Conservation (phyloP, 2,888 invertebrate species). For the Platerodrilus igneus region DNA sequence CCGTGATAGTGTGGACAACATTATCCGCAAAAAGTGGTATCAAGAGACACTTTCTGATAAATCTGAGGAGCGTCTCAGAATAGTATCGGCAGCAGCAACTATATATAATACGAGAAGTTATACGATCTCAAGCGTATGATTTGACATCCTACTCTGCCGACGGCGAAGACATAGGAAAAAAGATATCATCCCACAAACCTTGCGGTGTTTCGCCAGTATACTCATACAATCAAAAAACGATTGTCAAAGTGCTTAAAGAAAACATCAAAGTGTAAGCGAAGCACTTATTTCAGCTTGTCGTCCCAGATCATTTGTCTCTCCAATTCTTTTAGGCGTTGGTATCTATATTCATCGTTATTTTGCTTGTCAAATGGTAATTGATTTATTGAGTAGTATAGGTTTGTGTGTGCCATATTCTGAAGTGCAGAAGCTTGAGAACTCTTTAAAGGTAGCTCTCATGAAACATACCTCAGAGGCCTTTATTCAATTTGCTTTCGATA, state of each 20-base stretch:
- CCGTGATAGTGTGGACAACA: constrained; percentile 8
- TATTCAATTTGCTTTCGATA: constrained; percentile 6
- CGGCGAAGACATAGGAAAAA: constrained; percentile 4
- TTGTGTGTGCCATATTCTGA: constrained; percentile 7
- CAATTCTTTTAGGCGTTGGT: constrained; percentile 7
- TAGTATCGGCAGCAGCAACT: constrained; percentile 9
- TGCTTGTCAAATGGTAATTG: constrained; percentile 6
- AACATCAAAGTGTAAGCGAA: constrained; percentile 6
- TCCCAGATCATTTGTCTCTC: constrained; percentile 6
- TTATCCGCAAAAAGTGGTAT: constrained; percentile 4
- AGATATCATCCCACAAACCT: constrained; percentile 4
- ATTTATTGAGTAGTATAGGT: constrained; percentile 3
- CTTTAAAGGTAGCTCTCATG: constrained; percentile 2
- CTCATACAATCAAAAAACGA: constrained; percentile 6
- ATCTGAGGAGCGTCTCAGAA: constrained; percentile 7
- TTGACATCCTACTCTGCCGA: constrained; percentile 7
- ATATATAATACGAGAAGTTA: constrained; percentile 7
- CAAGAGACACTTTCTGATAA: constrained; percentile 8
- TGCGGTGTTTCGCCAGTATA: constrained; percentile 6
- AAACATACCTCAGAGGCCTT: constrained; percentile 3
- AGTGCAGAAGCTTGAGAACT: constrained; percentile 6
- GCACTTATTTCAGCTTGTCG: constrained; percentile 7
- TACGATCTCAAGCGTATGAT: constrained; percentile 4
- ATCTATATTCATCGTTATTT: constrained; percentile 5
- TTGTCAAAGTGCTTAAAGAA: constrained; percentile 6